Evolutionary conservation across 1,140 invertebrate species (phyloP).

Genomic region (Caenorhabditis elegans): WBcel235 BX284606.5:10306501-10307000

Average conservation of each 20-base stretch:
- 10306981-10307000: too few species aligned
- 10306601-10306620: background rate
- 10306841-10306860: background rate
- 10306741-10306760: background rate
- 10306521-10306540: slow-evolving; percentile 4
- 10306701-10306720: background rate
- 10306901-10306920: background rate
- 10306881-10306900: background rate
- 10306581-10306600: background rate
- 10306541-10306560: background rate
- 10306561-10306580: background rate
- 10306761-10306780: slow-evolving; percentile 7
- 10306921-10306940: background rate
- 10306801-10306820: slow-evolving; percentile 4
- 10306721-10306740: background rate
- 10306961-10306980: too few species aligned
- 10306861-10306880: background rate
- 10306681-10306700: too few species aligned
- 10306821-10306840: slow-evolving; percentile 15
- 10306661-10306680: background rate
- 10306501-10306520: background rate
- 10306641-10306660: background rate
- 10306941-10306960: too few species aligned
- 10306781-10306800: slow-evolving; percentile 25
- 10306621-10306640: background rate